Evolutionary conservation across 2,113 vertebrate species (phyloP).

Genomic region (Neoarius graeffei): DNA sequence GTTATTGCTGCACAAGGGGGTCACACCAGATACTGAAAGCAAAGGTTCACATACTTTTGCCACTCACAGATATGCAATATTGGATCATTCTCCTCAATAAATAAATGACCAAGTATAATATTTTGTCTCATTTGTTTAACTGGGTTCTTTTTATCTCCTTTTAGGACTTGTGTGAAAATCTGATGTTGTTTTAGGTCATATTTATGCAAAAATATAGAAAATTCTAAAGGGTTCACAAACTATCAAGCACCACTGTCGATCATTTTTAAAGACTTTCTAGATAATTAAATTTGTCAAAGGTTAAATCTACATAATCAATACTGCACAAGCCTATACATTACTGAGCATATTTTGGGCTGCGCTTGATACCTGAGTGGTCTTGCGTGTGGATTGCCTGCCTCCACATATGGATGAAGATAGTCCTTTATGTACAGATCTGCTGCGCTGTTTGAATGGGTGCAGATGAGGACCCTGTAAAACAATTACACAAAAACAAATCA

Average conservation of each 20-base stretch:
- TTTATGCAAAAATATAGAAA: neutral
- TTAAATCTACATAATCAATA: neutral
- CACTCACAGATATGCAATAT: too few species aligned
- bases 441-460: constrained; percentile 99
- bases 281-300: neutral
- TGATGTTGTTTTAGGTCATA: neutral
- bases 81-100: too few species aligned
- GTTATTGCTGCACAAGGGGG: too few species aligned
- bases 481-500: constrained; percentile 48
- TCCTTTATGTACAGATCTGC: constrained; percentile 99
- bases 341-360: neutral
- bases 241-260: too few species aligned
- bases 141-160: too few species aligned
- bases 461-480: constrained; percentile 94
- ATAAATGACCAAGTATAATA: too few species aligned
- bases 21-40: too few species aligned
- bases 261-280: neutral
- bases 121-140: too few species aligned
- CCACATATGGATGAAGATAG: constrained; percentile 99
- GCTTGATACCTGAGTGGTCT: constrained; percentile 94
- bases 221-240: too few species aligned
- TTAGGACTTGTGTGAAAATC: too few species aligned
- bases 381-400: constrained; percentile 96
- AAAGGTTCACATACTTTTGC: too few species aligned
- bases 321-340: neutral